phyloP scores from a whole-genome alignment of 2,113 vertebrate species.

The Pampusana beccarii region DNA sequence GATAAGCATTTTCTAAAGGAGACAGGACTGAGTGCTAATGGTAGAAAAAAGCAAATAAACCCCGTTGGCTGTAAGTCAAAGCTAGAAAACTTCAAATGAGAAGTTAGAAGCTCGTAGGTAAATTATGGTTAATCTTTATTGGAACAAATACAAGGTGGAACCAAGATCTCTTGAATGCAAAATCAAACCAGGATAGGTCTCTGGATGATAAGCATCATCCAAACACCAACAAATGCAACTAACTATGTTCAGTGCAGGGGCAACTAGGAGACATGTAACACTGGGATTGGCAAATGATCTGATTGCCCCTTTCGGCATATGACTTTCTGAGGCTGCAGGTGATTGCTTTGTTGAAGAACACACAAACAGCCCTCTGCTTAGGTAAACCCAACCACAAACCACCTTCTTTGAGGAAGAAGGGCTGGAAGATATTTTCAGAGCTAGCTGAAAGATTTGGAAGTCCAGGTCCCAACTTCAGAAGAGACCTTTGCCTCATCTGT shows the following conservation, averaged over 20 bases:
- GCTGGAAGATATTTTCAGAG: not conserved
- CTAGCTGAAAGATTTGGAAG: not conserved
- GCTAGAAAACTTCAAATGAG: not conserved
- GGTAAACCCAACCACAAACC: not conserved
- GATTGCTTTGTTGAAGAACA: not conserved
- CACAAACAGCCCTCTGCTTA: not conserved
- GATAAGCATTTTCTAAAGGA: not conserved
- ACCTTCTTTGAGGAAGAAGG: not conserved
- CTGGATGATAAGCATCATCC: not conserved
- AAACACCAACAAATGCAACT: not conserved
- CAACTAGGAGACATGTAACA: not conserved
- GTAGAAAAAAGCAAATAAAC: not conserved
- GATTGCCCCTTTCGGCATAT: not conserved
- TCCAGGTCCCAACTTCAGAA: not conserved
- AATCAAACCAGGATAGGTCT: not conserved
- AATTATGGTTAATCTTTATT: not conserved
- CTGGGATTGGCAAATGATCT: rapidly evolving
- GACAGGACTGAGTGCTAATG: not conserved
- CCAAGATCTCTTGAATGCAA: not conserved
- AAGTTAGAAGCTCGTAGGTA: not conserved
- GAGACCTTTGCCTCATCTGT: not conserved
- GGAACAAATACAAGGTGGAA: not conserved
- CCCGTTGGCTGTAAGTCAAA: not conserved
- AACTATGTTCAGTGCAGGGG: not conserved
- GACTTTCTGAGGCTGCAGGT: not conserved